Evolutionary conservation across 2,888 invertebrate genomes (phyloP).

Genomic region (Euproctis similis): DNA sequence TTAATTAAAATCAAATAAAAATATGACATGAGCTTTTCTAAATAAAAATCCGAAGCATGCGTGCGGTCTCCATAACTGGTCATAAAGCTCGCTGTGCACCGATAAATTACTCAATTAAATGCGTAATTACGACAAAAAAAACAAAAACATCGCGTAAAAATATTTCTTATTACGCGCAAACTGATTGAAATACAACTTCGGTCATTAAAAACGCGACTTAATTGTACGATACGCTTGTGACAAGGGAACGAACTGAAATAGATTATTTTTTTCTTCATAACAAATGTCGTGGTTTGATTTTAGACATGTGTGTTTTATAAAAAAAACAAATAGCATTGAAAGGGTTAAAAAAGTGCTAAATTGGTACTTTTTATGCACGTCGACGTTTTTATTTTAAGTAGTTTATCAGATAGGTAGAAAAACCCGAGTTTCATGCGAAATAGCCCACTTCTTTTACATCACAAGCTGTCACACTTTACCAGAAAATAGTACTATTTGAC

Average conservation of each 20-base stretch:
- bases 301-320: constrained; percentile 60
- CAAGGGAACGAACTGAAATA: constrained; percentile 59
- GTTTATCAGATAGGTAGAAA: too few relatives aligned
- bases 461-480: too few relatives aligned
- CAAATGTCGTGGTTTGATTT: constrained; percentile 38
- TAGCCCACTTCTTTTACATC: too few relatives aligned
- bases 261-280: too few relatives aligned
- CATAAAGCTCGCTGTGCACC: constrained; percentile 33
- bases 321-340: too few relatives aligned
- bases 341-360: too few relatives aligned
- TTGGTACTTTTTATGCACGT: too few relatives aligned
- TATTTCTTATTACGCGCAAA: constrained; percentile 14
- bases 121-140: constrained; percentile 50
- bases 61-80: constrained; percentile 24
- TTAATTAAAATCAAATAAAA: too few relatives aligned
- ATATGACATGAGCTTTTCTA: too few relatives aligned
- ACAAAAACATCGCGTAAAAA: constrained; percentile 29
- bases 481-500: too few relatives aligned
- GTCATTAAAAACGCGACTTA: constrained; percentile 54
- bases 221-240: constrained; percentile 65
- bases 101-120: constrained; percentile 59
- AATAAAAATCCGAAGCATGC: constrained; percentile 12
- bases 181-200: constrained; percentile 50
- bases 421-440: too few relatives aligned
- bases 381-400: too few relatives aligned